Evolutionary conservation across 1,140 invertebrate species (phyloP), one percentile per base, ranked within the genome.

Genomic region (Ips typographus): DNA sequence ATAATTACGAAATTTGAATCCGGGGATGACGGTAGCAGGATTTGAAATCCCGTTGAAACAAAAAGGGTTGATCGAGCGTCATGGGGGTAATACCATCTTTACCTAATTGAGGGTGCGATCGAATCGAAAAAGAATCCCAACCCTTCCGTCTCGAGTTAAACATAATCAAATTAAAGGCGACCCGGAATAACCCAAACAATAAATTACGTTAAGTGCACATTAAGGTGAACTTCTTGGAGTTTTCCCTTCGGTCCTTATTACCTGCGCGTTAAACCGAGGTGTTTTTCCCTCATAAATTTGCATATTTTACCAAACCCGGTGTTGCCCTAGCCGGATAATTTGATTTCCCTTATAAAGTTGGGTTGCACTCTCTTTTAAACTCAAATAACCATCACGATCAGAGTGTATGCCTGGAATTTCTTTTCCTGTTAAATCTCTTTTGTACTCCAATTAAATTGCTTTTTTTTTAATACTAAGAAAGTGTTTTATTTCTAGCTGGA

Each of bases 401-500:
- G 22, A 22, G 22, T 22, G 22, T 22, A 22, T 22, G 22, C 22
- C 22, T 22, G 22, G 22, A 22, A 22, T 22, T 22, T 22, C 22
- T 22, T 22, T 22, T 22, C 22, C 22, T 22, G 22, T 22, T 22
- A 22, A 22, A 22, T 22, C 22, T 0, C 22, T 22, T 22, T 22
- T 22, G 22, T 22, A 22, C 22, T 22, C 22, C 22, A 22, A 22
- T 22, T 22, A 22, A 22, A 22, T 22, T 22, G 0, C 22, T 22
- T 22, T 22, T 22, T 22, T 22, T 22, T 0, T 22, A 5, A n/a
- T 22, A 22, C 22, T 22, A 22, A 22, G 22, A 22, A 22, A 22
- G 22, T 22, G 52, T 61, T 67, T 73, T 73, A 71, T 61, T 83
- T 83, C 76, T 83, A 78, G 85, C 85, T 64, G 85, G 81, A 60